Conservation (phyloP, 2,888 invertebrate species). For the Mycalesis mineus region DNA sequence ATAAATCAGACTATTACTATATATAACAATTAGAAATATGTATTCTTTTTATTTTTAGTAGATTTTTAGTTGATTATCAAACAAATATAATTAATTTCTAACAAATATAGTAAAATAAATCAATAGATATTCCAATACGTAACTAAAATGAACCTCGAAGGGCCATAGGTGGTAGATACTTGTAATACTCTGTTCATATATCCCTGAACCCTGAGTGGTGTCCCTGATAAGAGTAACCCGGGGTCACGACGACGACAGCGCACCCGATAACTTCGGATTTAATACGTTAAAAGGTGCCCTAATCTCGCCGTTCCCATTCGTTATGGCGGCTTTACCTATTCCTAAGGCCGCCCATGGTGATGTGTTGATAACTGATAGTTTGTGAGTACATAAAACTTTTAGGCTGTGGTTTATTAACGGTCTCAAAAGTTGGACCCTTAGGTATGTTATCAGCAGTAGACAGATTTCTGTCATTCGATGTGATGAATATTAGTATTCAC, state of each 20-base stretch:
- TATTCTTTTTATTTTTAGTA: too few species aligned
- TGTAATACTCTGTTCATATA: conserved; percentile 35
- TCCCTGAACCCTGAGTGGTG: conserved; percentile 57
- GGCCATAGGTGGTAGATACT: conserved; percentile 20
- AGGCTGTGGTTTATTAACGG: too few species aligned
- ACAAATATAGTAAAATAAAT: too few species aligned
- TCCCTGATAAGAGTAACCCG: conserved; percentile 44
- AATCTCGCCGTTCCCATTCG: conserved; percentile 72
- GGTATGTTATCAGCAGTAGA: too few species aligned
- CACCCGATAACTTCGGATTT: conserved; percentile 66
- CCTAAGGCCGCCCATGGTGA: conserved; percentile 35
- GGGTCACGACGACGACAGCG: conserved; percentile 40
- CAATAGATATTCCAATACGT: not conserved
- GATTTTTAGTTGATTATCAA: too few species aligned
- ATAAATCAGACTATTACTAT: too few species aligned
- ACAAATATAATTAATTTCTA: too few species aligned
- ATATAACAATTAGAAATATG: too few species aligned
- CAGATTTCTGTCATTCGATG: too few species aligned
- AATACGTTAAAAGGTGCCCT: conserved; percentile 76
- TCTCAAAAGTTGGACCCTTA: too few species aligned
- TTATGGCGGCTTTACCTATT: conserved; percentile 54
- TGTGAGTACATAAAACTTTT: not conserved
- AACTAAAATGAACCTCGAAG: conserved; percentile 40
- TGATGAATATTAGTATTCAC: too few species aligned
- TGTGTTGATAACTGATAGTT: conserved; percentile 9